Percentiles rank a stretch among this genome's conserved stretches.
phyloP scores from a whole-genome alignment of 2,113 vertebrate genomes.

The Hylia prasina region DNA sequence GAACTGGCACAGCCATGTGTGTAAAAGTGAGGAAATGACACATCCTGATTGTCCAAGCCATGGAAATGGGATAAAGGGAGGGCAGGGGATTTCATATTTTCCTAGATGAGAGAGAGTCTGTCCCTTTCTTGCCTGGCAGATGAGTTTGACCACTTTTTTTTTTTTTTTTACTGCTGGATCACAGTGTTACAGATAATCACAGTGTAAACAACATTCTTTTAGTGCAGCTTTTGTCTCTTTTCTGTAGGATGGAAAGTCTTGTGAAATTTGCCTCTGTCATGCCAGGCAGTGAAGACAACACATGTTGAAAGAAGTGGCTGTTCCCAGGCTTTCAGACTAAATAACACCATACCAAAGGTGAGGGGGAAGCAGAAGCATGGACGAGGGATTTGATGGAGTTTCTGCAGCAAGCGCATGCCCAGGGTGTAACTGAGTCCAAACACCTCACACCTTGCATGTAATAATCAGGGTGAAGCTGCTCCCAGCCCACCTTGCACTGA shows the following conservation, averaged over 20 bases:
- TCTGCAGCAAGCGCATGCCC: not conserved
- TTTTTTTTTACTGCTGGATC: not conserved
- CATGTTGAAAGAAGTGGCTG: not conserved
- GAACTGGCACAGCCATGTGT: not conserved
- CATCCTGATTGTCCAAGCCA: not conserved
- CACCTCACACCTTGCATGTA: not conserved
- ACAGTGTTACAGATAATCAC: not conserved
- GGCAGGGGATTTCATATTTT: not conserved
- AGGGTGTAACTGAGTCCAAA: not conserved
- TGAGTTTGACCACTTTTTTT: not conserved
- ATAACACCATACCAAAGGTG: not conserved
- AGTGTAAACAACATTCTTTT: not conserved
- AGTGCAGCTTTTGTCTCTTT: not conserved
- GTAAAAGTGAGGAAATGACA: not conserved
- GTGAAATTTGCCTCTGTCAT: not conserved
- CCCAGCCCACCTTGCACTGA: not conserved
- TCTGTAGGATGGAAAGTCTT: not conserved
- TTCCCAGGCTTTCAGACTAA: not conserved
- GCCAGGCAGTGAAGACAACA: not conserved
- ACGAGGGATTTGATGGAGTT: not conserved
- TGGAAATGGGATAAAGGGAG: not conserved
- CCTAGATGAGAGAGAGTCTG: not conserved
- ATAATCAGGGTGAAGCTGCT: not conserved
- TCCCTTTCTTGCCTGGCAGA: not conserved
- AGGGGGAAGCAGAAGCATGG: not conserved